Evolutionary conservation across 2,113 vertebrate species (phyloP).

Genomic region (Cryptomyrus ogoouensis): DNA sequence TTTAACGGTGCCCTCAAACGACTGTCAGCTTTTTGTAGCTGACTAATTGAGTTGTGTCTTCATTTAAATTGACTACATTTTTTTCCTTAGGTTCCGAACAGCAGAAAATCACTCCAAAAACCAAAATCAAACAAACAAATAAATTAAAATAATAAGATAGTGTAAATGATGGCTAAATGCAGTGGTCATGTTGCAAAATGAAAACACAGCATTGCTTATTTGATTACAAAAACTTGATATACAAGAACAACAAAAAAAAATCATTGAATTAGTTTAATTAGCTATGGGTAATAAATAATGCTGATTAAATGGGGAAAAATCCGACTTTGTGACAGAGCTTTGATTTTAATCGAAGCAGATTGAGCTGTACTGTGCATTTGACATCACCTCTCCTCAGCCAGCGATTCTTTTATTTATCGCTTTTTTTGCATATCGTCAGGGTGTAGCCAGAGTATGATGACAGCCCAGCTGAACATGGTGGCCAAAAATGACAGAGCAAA

Average conservation of each 20-base stretch:
- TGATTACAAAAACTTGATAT: background rate
- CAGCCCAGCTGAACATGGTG: background rate
- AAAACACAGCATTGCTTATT: background rate
- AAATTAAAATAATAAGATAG: background rate
- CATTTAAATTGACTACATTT: background rate
- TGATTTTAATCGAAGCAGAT: background rate
- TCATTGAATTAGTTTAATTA: background rate
- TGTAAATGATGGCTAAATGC: background rate
- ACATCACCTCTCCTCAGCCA: background rate
- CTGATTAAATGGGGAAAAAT: background rate
- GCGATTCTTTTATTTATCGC: background rate
- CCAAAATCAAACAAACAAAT: background rate
- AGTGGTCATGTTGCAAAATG: background rate
- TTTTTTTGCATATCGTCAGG: background rate
- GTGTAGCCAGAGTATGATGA: background rate
- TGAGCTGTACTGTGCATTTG: background rate
- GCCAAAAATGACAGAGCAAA: conserved; percentile 10
- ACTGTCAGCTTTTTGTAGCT: background rate
- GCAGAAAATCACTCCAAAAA: background rate
- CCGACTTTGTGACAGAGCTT: background rate
- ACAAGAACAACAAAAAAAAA: background rate
- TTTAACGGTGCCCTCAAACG: background rate
- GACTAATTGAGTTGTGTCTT: background rate
- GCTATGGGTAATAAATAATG: background rate
- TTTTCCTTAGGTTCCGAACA: background rate